phyloP scores from a whole-genome alignment of 2,113 vertebrate species.

The Tenebrosternarchus preto region DNA sequence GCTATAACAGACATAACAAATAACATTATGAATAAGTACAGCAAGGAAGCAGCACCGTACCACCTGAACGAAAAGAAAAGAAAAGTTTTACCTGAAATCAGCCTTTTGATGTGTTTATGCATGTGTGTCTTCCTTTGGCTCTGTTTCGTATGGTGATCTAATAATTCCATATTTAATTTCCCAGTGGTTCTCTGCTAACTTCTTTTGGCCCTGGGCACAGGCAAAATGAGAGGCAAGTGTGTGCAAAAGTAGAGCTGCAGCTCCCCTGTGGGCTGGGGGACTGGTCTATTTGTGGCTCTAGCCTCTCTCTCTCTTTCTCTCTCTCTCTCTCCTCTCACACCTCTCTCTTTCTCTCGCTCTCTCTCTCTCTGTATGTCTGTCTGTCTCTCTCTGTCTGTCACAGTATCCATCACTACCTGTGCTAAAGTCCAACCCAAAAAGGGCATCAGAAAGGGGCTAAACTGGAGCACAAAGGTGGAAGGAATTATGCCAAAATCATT shows the following conservation, averaged over 20 bases:
- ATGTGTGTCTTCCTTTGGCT: slow-evolving; percentile 51
- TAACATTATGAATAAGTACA: not conserved
- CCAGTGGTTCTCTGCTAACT: slow-evolving; percentile 70
- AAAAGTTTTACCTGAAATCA: slow-evolving; percentile 46
- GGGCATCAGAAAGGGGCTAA: not conserved
- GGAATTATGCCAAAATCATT: too few relatives aligned
- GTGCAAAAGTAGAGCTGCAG: slow-evolving; percentile 71
- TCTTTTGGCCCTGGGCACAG: slow-evolving; percentile 69
- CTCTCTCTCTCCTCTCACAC: slow-evolving; percentile 47
- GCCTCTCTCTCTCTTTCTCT: slow-evolving; percentile 52
- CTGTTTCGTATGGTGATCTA: slow-evolving; percentile 60
- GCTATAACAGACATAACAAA: not conserved
- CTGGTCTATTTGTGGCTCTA: slow-evolving; percentile 72
- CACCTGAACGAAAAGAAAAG: not conserved
- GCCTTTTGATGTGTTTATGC: slow-evolving; percentile 66
- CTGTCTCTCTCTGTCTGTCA: slow-evolving; percentile 53
- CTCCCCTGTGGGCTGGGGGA: slow-evolving; percentile 67
- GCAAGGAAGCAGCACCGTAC: not conserved
- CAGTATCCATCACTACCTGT: slow-evolving; percentile 58
- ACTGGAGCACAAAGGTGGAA: slow-evolving; percentile 19
- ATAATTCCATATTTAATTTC: slow-evolving; percentile 76
- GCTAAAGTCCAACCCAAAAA: slow-evolving; percentile 38
- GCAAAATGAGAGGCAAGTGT: slow-evolving; percentile 66
- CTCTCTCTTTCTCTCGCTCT: slow-evolving; percentile 6
- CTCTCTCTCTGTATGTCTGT: slow-evolving; percentile 38